These are phyloP conservation scores for Rhinogobio ventralis DNA, from an alignment of 2,797 vertebrate genomes.

Conservation along the genomic window DNA sequence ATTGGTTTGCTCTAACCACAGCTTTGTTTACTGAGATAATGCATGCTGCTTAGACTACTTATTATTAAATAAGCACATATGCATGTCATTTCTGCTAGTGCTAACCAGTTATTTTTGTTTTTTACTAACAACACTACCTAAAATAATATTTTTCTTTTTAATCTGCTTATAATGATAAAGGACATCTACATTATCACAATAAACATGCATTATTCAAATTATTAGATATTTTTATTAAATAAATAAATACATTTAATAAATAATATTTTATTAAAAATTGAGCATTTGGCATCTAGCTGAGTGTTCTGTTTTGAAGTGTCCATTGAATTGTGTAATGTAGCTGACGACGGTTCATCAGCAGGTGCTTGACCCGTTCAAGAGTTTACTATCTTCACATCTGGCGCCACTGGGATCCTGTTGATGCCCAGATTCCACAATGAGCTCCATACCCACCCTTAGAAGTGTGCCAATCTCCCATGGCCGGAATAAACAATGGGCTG, in stretches of 20 bases:
- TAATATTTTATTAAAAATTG: neutral
- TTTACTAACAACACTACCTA: neutral
- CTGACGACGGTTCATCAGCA: neutral
- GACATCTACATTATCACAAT: neutral
- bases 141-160: neutral
- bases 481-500: conserved; percentile 20
- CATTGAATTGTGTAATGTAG: neutral
- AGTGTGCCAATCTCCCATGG: neutral
- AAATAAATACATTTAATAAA: no score
- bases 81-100: neutral
- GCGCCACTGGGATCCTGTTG: conserved; percentile 13
- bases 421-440: conserved; percentile 5
- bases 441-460: neutral
- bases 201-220: neutral
- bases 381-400: conserved; percentile 15
- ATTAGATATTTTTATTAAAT: neutral
- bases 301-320: neutral
- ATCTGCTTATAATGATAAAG: neutral
- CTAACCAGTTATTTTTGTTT: neutral
- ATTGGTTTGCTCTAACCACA: conserved; percentile 33
- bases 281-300: neutral
- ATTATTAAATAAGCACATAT: neutral
- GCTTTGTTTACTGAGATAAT: conserved; percentile 19
- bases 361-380: neutral
- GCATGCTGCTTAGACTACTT: neutral